These are phyloP conservation scores for Antitype chi DNA, from an alignment of 2,888 invertebrate species.

Conservation along the genomic window DNA sequence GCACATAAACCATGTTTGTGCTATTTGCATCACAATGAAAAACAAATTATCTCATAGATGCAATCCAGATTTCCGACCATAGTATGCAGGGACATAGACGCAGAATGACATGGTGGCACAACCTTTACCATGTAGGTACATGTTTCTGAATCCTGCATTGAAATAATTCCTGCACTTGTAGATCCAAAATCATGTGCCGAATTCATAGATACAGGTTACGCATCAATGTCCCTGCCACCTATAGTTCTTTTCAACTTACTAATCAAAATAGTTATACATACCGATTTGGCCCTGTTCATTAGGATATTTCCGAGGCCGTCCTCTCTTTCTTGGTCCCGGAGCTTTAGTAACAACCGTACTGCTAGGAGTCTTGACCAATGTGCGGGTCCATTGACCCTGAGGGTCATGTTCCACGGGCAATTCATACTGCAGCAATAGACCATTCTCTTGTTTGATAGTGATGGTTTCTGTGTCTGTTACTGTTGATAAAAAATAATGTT, in stretches of 20 bases:
- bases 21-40: too few relatives aligned
- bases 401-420: slow-evolving; percentile 88
- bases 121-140: too few relatives aligned
- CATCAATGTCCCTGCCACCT: too few relatives aligned
- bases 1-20: too few relatives aligned
- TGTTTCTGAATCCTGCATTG: too few relatives aligned
- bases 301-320: slow-evolving; percentile 88
- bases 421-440: slow-evolving; percentile 87
- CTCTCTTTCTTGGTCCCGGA: slow-evolving; percentile 83
- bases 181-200: too few relatives aligned
- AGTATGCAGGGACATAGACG: too few relatives aligned
- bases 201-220: too few relatives aligned
- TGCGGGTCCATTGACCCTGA: slow-evolving; percentile 82
- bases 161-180: too few relatives aligned
- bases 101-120: too few relatives aligned
- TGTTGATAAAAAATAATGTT: slow-evolving; percentile 53
- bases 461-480: slow-evolving; percentile 86
- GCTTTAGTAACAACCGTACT: slow-evolving; percentile 84
- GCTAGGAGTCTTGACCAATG: slow-evolving; percentile 76
- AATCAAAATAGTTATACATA: slow-evolving; percentile 60
- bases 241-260: not conserved
- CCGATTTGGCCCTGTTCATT: slow-evolving; percentile 88
- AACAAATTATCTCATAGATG: too few relatives aligned
- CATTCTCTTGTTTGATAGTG: slow-evolving; percentile 90
- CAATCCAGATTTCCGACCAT: too few relatives aligned